Conservation (phyloP, 2,113 vertebrate genomes). For the Rana temporaria region DNA sequence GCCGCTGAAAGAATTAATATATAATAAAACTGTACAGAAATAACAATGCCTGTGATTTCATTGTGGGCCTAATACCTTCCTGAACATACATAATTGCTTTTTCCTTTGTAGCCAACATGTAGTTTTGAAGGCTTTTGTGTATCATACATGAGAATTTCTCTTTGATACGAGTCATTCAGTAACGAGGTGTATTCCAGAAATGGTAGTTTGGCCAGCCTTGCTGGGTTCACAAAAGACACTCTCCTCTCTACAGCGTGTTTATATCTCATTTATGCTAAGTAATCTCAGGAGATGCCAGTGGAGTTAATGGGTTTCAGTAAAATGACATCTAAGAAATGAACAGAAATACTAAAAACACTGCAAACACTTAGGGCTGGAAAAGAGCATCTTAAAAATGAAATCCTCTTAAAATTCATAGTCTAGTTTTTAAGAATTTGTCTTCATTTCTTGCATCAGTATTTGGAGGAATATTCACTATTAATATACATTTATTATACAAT, state of each 20-base stretch:
- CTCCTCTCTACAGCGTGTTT: neutral
- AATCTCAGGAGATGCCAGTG: neutral
- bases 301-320: neutral
- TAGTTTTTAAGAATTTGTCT: no score
- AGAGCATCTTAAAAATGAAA: no score
- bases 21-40: conserved; percentile 16
- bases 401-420: no score
- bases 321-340: no score
- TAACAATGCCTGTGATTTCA: neutral
- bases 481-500: no score
- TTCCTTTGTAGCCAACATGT: conserved; percentile 4
- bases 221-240: neutral
- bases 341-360: no score
- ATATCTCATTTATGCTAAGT: conserved; percentile 9
- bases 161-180: conserved; percentile 4
- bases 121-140: conserved; percentile 10
- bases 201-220: neutral
- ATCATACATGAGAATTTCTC: neutral
- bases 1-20: neutral
- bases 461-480: no score
- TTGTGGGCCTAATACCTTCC: neutral
- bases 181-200: neutral
- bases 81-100: conserved; percentile 33
- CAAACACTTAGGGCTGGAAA: no score
- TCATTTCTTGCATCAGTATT: no score